Conservation (phyloP, 2,113 vertebrate genomes). For the Carollia perspicillata region DNA sequence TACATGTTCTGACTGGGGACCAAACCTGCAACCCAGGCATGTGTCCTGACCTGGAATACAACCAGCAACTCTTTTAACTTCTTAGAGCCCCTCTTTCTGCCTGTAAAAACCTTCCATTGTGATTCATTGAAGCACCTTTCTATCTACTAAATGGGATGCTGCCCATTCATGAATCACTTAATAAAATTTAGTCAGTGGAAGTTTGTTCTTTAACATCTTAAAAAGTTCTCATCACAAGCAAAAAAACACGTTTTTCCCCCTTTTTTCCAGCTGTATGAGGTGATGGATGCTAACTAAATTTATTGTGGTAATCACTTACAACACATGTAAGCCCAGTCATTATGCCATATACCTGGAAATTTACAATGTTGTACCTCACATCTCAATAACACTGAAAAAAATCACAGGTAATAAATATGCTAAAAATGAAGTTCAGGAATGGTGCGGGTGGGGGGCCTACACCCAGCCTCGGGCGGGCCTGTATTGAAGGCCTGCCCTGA, state of each 20-base stretch:
- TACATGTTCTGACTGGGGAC: no score
- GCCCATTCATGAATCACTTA: background rate
- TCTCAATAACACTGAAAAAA: background rate
- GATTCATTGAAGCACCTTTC: background rate
- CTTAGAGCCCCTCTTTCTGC: background rate
- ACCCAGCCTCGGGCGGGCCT: background rate
- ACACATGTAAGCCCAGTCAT: background rate
- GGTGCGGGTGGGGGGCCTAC: fast-evolving
- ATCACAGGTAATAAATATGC: background rate
- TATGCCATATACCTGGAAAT: background rate
- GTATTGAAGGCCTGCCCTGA: background rate
- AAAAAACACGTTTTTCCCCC: background rate
- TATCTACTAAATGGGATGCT: background rate
- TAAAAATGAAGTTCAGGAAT: background rate
- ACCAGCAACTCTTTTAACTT: background rate
- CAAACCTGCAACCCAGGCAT: no score
- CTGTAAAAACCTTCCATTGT: no score
- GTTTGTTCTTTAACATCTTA: background rate
- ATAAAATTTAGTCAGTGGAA: background rate
- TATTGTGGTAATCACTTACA: background rate
- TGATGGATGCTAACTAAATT: no score
- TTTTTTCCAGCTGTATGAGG: background rate
- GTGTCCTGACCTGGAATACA: no score
- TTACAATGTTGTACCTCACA: no score
- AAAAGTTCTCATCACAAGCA: background rate